Evolutionary conservation across 2,797 vertebrate species (phyloP), one percentile per base, ranked within the genome.

Genomic region (Poeciliopsis gracilis): DNA sequence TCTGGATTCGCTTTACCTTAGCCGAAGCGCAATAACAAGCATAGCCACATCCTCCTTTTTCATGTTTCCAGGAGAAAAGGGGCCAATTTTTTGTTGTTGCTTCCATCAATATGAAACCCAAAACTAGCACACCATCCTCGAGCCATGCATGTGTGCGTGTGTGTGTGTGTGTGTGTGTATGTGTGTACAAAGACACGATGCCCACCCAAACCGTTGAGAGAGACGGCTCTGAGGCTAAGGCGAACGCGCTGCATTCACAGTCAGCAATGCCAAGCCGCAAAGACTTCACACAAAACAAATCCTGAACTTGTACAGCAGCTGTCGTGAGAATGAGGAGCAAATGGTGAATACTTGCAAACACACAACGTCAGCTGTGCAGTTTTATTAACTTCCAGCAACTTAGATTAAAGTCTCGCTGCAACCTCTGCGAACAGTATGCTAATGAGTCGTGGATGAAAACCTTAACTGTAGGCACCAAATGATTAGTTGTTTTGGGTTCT

Each of bases 301-400:
- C 78, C 86, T 38, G 57, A 87, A 90, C 86, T 87, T 69, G 82
- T 87, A 77, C 87, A 87, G 88, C 92, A 92, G 90, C 91, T 92
- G 92, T 86, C 5, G 88, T 92, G 91, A 92, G 91, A 92, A 89
- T 86, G 84, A 84, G 78, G 75, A 89, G 84, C 88, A 90, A 92
- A 90, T 88, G 88, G 82, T 76, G 79, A 84, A 57, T 57, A 86
- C 80, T 73, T 71, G 84, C 71, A 66, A 51, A 77, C 70, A 77
- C 73, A 79, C 73, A 84, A 61, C 20, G 23, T 90, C 84, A 87
- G 75, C 86, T 85, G 86, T 86, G 84, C 55, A 81, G 79, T 85
- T 81, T 79, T 76, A 81, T 70, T 63, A 78, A 86, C 77, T 81
- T 84, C 73, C 59, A 82, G 72, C 16, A 79, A 84, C 78, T 84